Evolutionary conservation across 2,797 vertebrate species (phyloP).

Genomic region (Tauraco hartlaubi): DNA sequence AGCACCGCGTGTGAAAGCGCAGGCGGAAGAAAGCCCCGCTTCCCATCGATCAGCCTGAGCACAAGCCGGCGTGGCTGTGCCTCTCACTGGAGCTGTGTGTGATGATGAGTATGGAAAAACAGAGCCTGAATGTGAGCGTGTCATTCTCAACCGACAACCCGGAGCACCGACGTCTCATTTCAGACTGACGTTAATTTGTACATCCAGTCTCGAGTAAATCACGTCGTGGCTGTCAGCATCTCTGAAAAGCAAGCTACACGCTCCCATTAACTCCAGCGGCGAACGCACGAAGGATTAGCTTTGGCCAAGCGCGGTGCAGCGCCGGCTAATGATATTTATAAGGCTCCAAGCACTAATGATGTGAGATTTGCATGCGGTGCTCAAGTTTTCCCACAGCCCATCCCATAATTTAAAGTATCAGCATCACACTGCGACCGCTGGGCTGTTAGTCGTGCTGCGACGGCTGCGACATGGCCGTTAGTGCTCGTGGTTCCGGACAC

Average conservation of each 20-base stretch:
- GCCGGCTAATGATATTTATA: neutral
- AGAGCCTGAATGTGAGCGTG: neutral
- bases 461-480: neutral
- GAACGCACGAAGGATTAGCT: neutral
- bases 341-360: conserved; percentile 32
- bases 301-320: neutral
- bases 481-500: neutral
- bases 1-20: neutral
- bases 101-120: neutral
- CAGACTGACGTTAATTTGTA: conserved; percentile 12
- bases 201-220: neutral
- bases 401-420: neutral
- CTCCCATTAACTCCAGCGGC: conserved; percentile 3
- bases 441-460: neutral
- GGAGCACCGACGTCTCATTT: neutral
- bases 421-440: neutral
- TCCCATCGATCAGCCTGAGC: neutral
- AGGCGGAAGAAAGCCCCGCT: neutral
- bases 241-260: conserved; percentile 20
- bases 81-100: neutral
- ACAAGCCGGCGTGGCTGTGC: neutral
- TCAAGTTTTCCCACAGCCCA: neutral
- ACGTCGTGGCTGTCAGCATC: neutral
- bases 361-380: neutral
- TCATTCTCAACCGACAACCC: neutral